Conservation (phyloP, 2,888 invertebrate genomes). For the Pachymerium ferrugineum region DNA sequence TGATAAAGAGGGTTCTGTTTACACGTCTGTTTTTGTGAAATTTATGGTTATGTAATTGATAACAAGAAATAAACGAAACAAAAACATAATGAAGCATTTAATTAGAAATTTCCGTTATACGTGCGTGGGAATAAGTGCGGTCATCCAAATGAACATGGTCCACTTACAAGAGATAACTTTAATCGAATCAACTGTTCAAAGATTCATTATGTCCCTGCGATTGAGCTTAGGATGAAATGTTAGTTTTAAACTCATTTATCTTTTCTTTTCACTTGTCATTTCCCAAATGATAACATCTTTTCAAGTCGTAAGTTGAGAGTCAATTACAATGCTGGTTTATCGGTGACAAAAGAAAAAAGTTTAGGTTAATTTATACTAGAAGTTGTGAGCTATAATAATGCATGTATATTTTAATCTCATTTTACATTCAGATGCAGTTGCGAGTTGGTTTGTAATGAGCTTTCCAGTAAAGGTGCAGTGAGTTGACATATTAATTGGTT, state of each 20-base stretch:
- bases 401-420: background rate
- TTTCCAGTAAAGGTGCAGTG: background rate
- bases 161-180: conserved; percentile 8
- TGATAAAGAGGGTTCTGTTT: too few relatives aligned
- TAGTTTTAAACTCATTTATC: background rate
- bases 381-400: too few relatives aligned
- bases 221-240: background rate
- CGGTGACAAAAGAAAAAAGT: background rate
- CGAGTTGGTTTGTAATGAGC: background rate
- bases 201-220: background rate
- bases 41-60: background rate
- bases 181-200: background rate
- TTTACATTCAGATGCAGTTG: background rate
- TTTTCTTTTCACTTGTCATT: background rate
- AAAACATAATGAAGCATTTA: background rate
- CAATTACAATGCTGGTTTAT: background rate
- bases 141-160: conserved; percentile 15
- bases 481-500: conserved; percentile 8
- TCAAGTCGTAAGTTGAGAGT: background rate
- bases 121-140: conserved; percentile 20
- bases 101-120: conserved; percentile 8
- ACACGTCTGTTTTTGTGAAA: background rate
- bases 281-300: background rate
- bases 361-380: too few relatives aligned
- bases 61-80: background rate